These are phyloP conservation scores for Hypsopygia costalis DNA, from an alignment of 2,888 invertebrate species.

Conservation along the genomic window DNA sequence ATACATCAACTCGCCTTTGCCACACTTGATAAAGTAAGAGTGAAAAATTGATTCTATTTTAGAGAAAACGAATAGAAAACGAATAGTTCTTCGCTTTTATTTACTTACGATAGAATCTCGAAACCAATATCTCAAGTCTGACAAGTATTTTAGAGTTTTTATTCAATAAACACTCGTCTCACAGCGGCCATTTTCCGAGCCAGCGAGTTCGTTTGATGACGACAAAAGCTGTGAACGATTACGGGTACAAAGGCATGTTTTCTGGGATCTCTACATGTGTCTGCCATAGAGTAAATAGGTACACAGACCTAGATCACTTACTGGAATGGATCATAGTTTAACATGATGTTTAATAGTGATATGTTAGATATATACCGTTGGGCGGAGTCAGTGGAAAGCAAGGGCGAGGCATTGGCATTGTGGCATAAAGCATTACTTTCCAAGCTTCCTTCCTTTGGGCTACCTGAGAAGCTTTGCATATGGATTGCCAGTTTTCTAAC, in stretches of 20 bases:
- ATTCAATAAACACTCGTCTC: slow-evolving; percentile 24
- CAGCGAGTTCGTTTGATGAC: slow-evolving; percentile 19
- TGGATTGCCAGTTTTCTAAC: no score
- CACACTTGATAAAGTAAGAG: neutral
- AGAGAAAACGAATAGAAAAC: neutral
- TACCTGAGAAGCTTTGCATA: no score
- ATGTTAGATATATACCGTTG: no score
- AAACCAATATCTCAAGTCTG: slow-evolving; percentile 22
- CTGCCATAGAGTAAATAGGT: neutral
- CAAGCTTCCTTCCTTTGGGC: no score
- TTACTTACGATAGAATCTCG: neutral
- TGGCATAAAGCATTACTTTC: no score
- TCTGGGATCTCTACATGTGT: slow-evolving; percentile 33
- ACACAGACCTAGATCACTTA: no score
- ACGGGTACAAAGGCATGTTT: slow-evolving; percentile 31
- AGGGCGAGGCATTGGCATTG: no score
- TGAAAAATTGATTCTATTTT: neutral
- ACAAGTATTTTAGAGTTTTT: slow-evolving; percentile 14
- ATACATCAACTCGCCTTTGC: neutral
- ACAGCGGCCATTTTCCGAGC: slow-evolving; percentile 39
- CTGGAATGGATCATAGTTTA: no score
- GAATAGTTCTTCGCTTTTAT: neutral
- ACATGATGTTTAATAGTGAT: no score
- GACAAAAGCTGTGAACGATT: slow-evolving; percentile 42
- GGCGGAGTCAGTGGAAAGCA: no score